Evolutionary conservation across 2,888 invertebrate species (phyloP), one percentile per base, ranked within the genome.

Genomic region (Euclidia mi): DNA sequence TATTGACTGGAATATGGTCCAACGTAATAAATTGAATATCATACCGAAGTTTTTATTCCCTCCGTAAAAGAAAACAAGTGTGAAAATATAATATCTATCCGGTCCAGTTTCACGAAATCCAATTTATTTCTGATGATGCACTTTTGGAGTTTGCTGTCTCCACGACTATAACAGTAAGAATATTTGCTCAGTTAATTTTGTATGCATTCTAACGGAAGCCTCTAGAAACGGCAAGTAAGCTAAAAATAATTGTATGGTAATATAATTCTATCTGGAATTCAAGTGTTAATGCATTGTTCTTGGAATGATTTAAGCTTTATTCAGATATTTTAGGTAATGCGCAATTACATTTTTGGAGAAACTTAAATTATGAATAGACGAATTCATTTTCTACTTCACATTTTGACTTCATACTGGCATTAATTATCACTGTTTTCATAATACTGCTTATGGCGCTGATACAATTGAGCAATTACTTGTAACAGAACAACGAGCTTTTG

Each of bases 171-270:
- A 41, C 31, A 51, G 31, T 41, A 52, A 57, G 35, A 50, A 50
- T 20, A 17, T 48, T 50, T 35, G 42, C 41, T 34, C 43, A 41
- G 32, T 49, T 37, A 32, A n/a, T 49, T 47, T 29, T 37, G 34
- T 29, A 56, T 71, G 53, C 67, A 66, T 53, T 63, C 48, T 49
- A 63, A 69, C 63, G 49, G 59, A 51, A 48, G 43, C 31, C 40
- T 11, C 7, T 18, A 20, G 11, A 20, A 32, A 11, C 11, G 25
- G 11, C 32, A 11, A 34, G 31, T 48, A 43, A 68, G 45, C 35
- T 44, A 34, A 35, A 61, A 38, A 58, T 66, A 50, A 57, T 57
- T 47, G 44, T 3, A 17, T 29, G 49, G 38, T 57, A 47, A 31
- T 25, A 25, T 25, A 6, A 25, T 25, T 25, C 20, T 25, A 25